Base-by-base conservation (phyloP, 2,113 vertebrate species). In the Saiga tatarica region DNA sequence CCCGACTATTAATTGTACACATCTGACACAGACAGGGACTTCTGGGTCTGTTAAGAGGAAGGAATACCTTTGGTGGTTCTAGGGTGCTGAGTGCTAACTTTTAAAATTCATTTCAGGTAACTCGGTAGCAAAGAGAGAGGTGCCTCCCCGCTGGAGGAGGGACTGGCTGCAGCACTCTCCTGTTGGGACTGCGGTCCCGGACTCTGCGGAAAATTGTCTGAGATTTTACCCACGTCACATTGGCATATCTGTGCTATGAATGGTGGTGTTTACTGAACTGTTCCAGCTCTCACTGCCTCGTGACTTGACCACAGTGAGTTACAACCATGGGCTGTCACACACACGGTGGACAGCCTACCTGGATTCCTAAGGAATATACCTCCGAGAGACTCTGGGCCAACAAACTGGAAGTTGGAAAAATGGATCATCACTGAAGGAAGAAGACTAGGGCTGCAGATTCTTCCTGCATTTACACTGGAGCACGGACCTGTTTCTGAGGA, bases 91-190 rank as follows among this genome's bases (percentile, higher is more conserved):
- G 42, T n/a, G 23, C 45, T 96, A 74, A 94, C 76, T 50, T 57
- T 7, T 60, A 11, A 94, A 36, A 97, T 98, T 98, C 98, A 97
- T 99, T 98, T 30, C 87, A 99, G 99, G 99, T 99, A 87, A 99
- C 99, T n/a, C 99, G 99, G 99, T 99, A 99, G 99, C 99, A 97
- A 98, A 99, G 98, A 97, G 14, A 98, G 11, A 97, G 78, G 55
- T 7, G 74, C 81, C 39, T 95, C 95, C 2, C 39, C 71, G 45
- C 71, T 16, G 57, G 71, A 82, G 89, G 96, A 93, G 17, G 52
- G 5, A 26, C n/a, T 50, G 87, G 59, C 19, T 0, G 19, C 96
- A 96, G 91, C 93, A 28, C 92, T 74, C 60, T 42, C 50, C 93
- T 89, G 60, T 25, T 67, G 87, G 93, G 95, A 93, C 93, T 94